A percentile compares a stretch with the other conserved stretches of the same genome.
phyloP scores from a whole-genome alignment of 1,140 invertebrate genomes.

The Panulirus ornatus region DNA sequence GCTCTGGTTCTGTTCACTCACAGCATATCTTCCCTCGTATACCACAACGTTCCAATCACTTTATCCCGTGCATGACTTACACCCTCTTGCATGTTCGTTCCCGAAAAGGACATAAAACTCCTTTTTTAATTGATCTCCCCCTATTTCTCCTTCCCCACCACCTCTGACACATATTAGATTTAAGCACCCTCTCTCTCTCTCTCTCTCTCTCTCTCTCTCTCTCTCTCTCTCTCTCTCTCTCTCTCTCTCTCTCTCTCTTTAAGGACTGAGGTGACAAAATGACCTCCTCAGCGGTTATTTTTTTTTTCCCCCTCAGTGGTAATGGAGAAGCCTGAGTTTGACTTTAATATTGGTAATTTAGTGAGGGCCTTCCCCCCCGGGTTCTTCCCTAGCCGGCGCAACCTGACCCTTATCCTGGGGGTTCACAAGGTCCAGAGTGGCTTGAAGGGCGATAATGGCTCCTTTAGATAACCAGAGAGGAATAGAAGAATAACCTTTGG shows the following conservation, averaged over 20 bases:
- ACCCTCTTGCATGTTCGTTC: no score
- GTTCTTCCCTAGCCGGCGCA: no score
- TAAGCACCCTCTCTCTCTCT: constrained; percentile 19
- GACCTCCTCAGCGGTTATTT: constrained; percentile 36
- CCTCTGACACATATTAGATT: no score
- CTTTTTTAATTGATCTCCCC: not conserved
- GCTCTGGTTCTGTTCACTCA: no score
- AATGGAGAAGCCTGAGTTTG: constrained; percentile 48
- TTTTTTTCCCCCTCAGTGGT: constrained; percentile 44
- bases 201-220: constrained; percentile 30
- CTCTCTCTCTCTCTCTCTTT: not conserved
- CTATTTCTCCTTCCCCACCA: not conserved
- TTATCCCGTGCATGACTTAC: no score
- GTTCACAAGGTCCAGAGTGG: not conserved
- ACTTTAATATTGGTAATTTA: constrained; percentile 59
- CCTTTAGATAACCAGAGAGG: constrained; percentile 27
- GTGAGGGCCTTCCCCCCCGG: constrained; percentile 5
- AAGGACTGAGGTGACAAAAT: constrained; percentile 23
- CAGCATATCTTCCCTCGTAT: no score
- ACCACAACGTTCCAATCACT: no score
- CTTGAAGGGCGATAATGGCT: constrained; percentile 8
- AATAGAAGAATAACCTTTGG: constrained; percentile 20
- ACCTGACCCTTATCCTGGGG: not conserved
- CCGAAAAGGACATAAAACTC: no score
- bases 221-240: constrained; percentile 15